These are phyloP conservation scores for Nicator chloris DNA, from an alignment of 2,113 vertebrate species.

Conservation along the genomic window DNA sequence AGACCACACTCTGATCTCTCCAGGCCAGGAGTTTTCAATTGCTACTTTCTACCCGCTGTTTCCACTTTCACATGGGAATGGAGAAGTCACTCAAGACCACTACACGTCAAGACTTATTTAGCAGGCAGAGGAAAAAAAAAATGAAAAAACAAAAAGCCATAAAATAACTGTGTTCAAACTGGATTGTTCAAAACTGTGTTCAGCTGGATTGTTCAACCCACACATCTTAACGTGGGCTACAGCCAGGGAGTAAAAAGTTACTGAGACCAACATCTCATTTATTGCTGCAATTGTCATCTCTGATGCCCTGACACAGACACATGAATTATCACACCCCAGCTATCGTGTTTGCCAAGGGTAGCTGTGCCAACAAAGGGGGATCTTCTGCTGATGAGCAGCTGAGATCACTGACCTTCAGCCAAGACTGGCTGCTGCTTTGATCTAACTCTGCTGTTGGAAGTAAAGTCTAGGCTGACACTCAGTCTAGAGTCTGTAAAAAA, in stretches of 20 bases:
- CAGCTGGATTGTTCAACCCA: background rate
- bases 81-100: background rate
- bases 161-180: no score
- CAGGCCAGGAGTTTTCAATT: background rate
- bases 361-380: background rate
- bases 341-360: background rate
- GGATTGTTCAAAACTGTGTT: background rate
- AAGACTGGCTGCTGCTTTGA: background rate
- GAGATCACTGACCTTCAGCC: background rate
- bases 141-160: no score
- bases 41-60: background rate
- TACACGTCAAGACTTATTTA: background rate
- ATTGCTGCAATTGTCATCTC: background rate
- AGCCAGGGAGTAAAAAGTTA: background rate
- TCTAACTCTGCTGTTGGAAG: background rate
- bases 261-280: background rate
- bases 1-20: background rate
- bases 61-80: background rate
- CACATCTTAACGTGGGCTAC: background rate
- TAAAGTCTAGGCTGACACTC: background rate
- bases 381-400: background rate
- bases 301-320: background rate
- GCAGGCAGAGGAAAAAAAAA: background rate
- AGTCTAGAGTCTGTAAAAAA: background rate
- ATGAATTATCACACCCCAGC: background rate